Evolutionary conservation across 2,888 invertebrate genomes (phyloP).

Genomic region (Ceraclea dissimilis): DNA sequence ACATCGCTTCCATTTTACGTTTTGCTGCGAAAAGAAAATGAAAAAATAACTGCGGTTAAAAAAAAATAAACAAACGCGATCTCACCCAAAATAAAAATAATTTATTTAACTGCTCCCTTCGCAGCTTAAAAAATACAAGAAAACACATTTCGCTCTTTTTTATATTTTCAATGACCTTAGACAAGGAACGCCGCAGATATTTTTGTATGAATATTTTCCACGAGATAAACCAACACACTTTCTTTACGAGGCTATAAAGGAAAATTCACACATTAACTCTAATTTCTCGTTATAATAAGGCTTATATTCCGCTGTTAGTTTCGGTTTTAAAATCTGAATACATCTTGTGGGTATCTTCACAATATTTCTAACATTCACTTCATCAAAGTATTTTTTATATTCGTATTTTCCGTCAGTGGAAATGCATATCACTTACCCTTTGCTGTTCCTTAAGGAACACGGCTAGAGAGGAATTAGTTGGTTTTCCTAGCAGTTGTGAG

Average conservation of each 20-base stretch:
- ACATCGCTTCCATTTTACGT: neutral
- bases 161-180: neutral
- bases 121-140: neutral
- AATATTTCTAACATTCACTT: too few relatives aligned
- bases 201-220: neutral
- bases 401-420: too few relatives aligned
- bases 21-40: neutral
- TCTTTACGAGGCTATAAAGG: neutral
- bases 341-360: too few relatives aligned
- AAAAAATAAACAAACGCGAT: neutral
- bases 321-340: neutral
- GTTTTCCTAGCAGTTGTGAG: too few relatives aligned
- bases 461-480: too few relatives aligned
- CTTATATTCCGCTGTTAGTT: neutral
- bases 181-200: neutral
- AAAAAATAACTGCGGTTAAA: neutral
- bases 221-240: neutral
- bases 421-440: too few relatives aligned
- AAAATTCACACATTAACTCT: constrained; percentile 1
- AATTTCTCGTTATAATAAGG: neutral
- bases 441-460: too few relatives aligned
- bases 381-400: too few relatives aligned
- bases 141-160: neutral
- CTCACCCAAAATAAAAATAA: neutral
- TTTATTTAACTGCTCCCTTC: neutral